These are phyloP conservation scores for Adelges cooleyi DNA, from an alignment of 1,140 invertebrate genomes.

Conservation along the genomic window DNA sequence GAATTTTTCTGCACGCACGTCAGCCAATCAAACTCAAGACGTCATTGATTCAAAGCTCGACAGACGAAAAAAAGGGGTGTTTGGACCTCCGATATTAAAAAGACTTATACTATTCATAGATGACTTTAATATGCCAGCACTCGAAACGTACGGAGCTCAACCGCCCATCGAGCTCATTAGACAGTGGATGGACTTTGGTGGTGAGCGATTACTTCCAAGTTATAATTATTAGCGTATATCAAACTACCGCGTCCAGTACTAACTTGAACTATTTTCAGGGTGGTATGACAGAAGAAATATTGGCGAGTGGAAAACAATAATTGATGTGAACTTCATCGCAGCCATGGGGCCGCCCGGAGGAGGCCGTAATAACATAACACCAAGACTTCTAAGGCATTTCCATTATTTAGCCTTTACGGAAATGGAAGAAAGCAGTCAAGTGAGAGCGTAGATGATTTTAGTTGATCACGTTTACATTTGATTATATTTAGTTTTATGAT, in stretches of 20 bases:
- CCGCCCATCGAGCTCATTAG: constrained; percentile 81
- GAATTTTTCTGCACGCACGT: constrained; percentile 84
- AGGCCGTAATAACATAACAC: constrained; percentile 70
- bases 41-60: constrained; percentile 87
- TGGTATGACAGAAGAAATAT: no score
- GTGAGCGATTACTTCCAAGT: no score
- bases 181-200: constrained; percentile 87
- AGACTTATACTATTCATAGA: constrained; percentile 45
- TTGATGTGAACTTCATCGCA: no score
- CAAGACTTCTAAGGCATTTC: constrained; percentile 74
- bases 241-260: no score
- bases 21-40: constrained; percentile 75
- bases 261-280: no score
- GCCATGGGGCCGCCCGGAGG: constrained; percentile 67
- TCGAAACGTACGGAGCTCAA: constrained; percentile 76
- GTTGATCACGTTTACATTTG: constrained; percentile 67
- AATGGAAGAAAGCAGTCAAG: constrained; percentile 40
- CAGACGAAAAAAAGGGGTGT: constrained; percentile 80
- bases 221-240: no score
- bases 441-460: constrained; percentile 57
- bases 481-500: constrained; percentile 29
- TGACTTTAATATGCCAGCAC: constrained; percentile 82
- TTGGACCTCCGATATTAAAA: constrained; percentile 84
- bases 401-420: constrained; percentile 62
- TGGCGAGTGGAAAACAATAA: no score